Evolutionary conservation across 2,888 invertebrate species (phyloP), one percentile per base, ranked within the genome.

Genomic region (Euphydryas editha): DNA sequence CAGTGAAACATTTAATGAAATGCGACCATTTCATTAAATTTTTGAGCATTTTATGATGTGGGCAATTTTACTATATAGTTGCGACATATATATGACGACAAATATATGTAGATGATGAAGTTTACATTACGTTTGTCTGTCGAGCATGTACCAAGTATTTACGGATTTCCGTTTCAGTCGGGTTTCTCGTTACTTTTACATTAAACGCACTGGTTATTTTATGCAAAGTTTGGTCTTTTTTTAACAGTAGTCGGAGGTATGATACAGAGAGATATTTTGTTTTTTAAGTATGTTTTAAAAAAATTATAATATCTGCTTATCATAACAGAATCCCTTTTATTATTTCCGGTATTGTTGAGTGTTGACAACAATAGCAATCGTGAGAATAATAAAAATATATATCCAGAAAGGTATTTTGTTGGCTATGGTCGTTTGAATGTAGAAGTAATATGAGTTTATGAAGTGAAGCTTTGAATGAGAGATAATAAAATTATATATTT

Each of bases 321-420:
- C 65, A 61, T 70, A 63, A 59, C 18, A 58, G 65, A 61, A 68
- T 70, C 47, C 36, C 42, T 24, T 70, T 70, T 70, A 68, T 70
- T 70, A 70, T 70, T 70, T 68, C 70, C 70, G 68, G 65, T 70
- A 68, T 70, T 70, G 70, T 70, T 70, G 65, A 58, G 59, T 58
- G 49, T 49, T 60, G 58, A 63, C 68, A 70, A 70, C 70, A 68
- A 70, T 70, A 70, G 70, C 70, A 61, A 70, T 61, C 63, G 70
- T 49, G 70, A 70, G 61, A 70, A 70, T 70, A 70, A 70, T 70
- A 65, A 70, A 57, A 49, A 59, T 24, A 55, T 56, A 57, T 60
- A 63, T 68, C 68, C 61, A 49, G 44, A 57, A 46, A 37, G 60
- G 51, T 20, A 20, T 36, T 49, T 47, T 37, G 49, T 47, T 46